Evolutionary conservation across 2,113 vertebrate species (phyloP).

Genomic region (Merops nubicus): DNA sequence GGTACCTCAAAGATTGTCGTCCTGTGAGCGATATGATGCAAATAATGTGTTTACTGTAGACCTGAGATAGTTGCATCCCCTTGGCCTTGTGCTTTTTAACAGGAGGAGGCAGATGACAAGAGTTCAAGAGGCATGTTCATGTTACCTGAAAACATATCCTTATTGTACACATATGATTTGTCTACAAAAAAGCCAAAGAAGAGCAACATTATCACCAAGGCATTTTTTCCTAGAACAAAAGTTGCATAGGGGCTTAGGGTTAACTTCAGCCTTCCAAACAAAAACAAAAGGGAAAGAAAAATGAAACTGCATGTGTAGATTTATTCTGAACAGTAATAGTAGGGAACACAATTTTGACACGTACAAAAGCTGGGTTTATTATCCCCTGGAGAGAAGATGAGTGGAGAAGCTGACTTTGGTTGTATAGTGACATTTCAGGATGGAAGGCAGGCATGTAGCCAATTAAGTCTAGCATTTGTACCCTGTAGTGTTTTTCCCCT

Average conservation of each 20-base stretch:
- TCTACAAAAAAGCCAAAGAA: neutral
- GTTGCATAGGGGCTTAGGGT: neutral
- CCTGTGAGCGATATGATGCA: neutral
- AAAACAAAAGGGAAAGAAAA: conserved; percentile 12
- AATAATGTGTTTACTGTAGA: neutral
- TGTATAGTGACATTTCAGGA: conserved; percentile 65
- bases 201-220: neutral
- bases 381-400: conserved; percentile 55
- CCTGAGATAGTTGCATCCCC: neutral
- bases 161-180: neutral
- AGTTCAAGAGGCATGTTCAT: neutral
- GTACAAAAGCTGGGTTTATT: conserved; percentile 54
- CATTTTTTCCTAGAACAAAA: neutral
- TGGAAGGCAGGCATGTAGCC: conserved; percentile 47
- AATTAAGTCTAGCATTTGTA: conserved; percentile 69
- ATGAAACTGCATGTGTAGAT: neutral
- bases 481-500: conserved; percentile 64
- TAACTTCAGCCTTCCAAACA: neutral
- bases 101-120: neutral
- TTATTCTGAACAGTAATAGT: conserved; percentile 22
- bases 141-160: neutral
- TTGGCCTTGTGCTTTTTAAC: neutral
- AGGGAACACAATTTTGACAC: conserved; percentile 47
- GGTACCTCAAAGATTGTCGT: neutral
- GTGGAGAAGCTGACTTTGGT: conserved; percentile 49